Evolutionary conservation across 2,113 vertebrate genomes (phyloP).

Genomic region (Mionectes macconnelli): DNA sequence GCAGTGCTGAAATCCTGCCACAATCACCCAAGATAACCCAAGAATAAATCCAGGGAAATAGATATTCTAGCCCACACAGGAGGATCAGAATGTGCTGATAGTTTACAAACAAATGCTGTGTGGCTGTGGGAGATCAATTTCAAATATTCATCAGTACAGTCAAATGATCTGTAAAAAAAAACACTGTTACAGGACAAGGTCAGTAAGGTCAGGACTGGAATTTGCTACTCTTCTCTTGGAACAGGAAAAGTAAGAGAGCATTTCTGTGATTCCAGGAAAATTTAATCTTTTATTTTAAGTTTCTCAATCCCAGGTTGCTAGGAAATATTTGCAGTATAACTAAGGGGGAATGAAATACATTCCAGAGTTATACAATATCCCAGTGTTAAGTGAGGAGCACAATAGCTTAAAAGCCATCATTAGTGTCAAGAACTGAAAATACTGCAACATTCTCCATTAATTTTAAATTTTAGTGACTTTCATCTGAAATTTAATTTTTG

Average conservation of each 20-base stretch:
- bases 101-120: neutral
- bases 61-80: neutral
- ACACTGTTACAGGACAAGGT: too few species aligned
- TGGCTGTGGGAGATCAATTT: neutral
- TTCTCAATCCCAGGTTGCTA: neutral
- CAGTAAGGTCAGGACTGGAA: fast-evolving
- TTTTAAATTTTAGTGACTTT: neutral
- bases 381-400: neutral
- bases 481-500: neutral
- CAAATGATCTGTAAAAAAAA: neutral
- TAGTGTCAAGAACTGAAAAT: neutral
- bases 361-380: neutral
- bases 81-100: too few species aligned
- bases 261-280: neutral
- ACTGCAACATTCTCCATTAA: neutral
- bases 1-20: neutral
- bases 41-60: neutral
- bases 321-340: neutral
- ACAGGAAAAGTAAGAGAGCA: neutral
- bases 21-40: neutral
- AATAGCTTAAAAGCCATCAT: neutral
- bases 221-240: neutral
- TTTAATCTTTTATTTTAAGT: neutral
- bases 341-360: neutral
- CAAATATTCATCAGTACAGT: neutral